Evolutionary conservation across 2,888 invertebrate species (phyloP).

Genomic region (Lepidocyrtoides sp.): DNA sequence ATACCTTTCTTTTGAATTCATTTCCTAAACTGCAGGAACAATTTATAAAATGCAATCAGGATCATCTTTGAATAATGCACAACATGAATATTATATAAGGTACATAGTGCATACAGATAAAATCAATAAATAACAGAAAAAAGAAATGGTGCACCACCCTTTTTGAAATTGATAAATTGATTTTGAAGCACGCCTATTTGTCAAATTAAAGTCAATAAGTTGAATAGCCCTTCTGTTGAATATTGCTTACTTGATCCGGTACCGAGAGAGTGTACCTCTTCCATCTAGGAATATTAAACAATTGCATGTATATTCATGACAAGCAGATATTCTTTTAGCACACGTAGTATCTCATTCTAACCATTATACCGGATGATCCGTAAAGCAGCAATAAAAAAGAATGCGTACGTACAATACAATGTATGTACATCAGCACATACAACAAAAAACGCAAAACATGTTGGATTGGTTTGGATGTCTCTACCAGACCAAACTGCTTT

Average conservation of each 20-base stretch:
- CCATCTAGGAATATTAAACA: background rate
- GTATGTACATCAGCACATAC: background rate
- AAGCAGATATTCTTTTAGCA: background rate
- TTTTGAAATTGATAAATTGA: constrained; percentile 66
- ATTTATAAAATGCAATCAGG: background rate
- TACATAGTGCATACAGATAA: constrained; percentile 9
- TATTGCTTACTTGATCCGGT: constrained; percentile 25
- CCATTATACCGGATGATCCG: no score
- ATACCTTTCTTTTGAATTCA: background rate
- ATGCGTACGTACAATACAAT: no score
- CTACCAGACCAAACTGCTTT: background rate
- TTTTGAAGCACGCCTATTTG: constrained; percentile 68
- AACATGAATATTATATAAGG: constrained; percentile 20
- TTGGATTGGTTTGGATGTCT: background rate
- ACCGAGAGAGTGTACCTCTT: background rate
- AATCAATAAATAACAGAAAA: constrained; percentile 51
- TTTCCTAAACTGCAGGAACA: background rate
- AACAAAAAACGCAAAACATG: background rate
- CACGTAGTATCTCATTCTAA: background rate
- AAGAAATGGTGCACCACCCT: constrained; percentile 46
- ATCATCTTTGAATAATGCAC: background rate
- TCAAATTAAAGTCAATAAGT: constrained; percentile 68
- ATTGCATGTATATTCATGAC: background rate
- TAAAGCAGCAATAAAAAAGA: background rate
- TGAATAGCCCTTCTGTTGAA: constrained; percentile 9